Percentiles rank a stretch among this genome's conserved stretches.
Evolutionary conservation across 2,113 vertebrate genomes (phyloP).

Genomic region (Dermatemys mawii): DNA sequence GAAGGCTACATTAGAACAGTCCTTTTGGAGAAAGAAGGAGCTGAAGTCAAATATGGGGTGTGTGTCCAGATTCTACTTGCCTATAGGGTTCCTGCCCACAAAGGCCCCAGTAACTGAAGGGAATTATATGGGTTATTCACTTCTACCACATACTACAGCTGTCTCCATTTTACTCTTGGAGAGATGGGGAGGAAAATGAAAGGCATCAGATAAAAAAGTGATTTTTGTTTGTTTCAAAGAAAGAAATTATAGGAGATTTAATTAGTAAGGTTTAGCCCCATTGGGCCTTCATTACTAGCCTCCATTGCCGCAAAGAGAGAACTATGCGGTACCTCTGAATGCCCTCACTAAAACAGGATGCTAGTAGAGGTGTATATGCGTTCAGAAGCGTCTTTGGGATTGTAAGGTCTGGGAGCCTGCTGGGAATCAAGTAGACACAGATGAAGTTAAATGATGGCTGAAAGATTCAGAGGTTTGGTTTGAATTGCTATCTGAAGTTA

Average conservation of each 20-base stretch:
- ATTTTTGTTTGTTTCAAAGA: not conserved
- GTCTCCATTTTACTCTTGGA: not conserved
- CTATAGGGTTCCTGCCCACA: not conserved
- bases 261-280: not conserved
- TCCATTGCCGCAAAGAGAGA: not conserved
- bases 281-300: not conserved
- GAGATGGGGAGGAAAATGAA: not conserved
- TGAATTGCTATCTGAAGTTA: not conserved
- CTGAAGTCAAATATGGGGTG: not conserved
- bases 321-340: not conserved
- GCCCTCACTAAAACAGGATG: not conserved
- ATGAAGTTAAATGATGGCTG: not conserved
- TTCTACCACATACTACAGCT: not conserved
- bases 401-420: not conserved
- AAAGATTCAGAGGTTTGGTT: conserved; percentile 1
- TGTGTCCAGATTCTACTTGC: not conserved
- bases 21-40: not conserved
- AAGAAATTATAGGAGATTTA: not conserved
- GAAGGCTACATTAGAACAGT: not conserved
- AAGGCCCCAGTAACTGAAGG: not conserved
- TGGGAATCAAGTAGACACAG: not conserved
- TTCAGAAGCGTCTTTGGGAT: not conserved
- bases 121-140: not conserved
- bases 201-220: not conserved
- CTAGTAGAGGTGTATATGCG: not conserved